phyloP scores from a whole-genome alignment of 2,888 invertebrate genomes.

The Notocelia uddmanniana region DNA sequence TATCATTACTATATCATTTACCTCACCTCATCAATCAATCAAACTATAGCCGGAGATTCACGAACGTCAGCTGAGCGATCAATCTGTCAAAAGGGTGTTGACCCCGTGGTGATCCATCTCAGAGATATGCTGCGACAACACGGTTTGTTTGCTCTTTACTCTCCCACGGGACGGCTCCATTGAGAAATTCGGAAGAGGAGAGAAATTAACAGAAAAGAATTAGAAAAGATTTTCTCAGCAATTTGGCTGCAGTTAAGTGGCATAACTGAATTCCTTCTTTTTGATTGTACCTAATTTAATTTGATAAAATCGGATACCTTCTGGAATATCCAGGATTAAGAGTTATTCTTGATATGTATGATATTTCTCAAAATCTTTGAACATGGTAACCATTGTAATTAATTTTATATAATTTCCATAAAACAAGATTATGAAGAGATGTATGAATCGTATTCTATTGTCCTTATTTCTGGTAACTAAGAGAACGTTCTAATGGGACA shows the following conservation, averaged over 20 bases:
- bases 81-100: constrained; percentile 36
- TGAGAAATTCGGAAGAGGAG: constrained; percentile 27
- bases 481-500: too few relatives aligned
- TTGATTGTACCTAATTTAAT: neutral
- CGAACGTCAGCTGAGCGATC: constrained; percentile 35
- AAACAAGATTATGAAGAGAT: too few relatives aligned
- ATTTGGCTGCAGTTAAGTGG: neutral
- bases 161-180: constrained; percentile 31
- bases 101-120: constrained; percentile 34
- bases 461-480: neutral
- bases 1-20: constrained; percentile 34
- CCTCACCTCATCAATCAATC: constrained; percentile 33
- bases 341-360: too few relatives aligned
- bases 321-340: neutral
- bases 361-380: too few relatives aligned
- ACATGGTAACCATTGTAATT: too few relatives aligned
- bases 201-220: neutral
- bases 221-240: neutral
- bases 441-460: too few relatives aligned
- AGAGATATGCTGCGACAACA: constrained; percentile 38
- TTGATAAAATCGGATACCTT: neutral
- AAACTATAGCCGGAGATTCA: constrained; percentile 32
- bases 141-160: constrained; percentile 30
- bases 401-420: too few relatives aligned
- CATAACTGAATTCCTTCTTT: neutral